Conservation (phyloP, 2,888 invertebrate species). For the Phasia obesa region DNA sequence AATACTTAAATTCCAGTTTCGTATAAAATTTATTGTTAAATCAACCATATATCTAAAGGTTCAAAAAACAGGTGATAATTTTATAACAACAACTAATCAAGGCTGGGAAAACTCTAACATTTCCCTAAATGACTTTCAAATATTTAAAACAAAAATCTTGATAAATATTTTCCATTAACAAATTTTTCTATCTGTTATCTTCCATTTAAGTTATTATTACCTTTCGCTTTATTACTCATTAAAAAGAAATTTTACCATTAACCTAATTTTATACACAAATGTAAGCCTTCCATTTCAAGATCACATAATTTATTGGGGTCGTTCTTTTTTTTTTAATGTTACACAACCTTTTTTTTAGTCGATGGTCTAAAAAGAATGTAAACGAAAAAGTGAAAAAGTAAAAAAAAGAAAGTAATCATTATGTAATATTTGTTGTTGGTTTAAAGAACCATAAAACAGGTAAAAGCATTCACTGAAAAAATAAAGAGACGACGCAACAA, state of each 20-base stretch:
- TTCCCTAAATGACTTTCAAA: not conserved
- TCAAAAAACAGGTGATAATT: too few relatives aligned
- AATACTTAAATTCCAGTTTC: too few relatives aligned
- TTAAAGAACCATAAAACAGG: not conserved
- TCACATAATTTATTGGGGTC: slow-evolving; percentile 9
- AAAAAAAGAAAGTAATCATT: slow-evolving; percentile 48
- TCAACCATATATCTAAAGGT: too few relatives aligned
- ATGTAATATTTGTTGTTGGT: slow-evolving; percentile 14
- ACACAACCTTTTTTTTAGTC: too few relatives aligned
- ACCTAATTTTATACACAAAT: slow-evolving; percentile 12
- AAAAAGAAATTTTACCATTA: slow-evolving; percentile 8
- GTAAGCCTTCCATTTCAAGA: slow-evolving; percentile 7
- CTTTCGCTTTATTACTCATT: not conserved
- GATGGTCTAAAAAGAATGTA: too few relatives aligned
- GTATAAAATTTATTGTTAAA: too few relatives aligned
- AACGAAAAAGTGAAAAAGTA: not conserved
- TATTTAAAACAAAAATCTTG: not conserved
- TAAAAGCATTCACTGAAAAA: not conserved
- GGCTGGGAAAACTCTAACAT: not conserved
- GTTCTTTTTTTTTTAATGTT: not conserved
- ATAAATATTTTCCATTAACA: too few relatives aligned
- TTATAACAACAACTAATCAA: too few relatives aligned
- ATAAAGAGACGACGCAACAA: slow-evolving; percentile 18
- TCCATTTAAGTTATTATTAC: too few relatives aligned
- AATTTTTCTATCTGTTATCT: too few relatives aligned